Evolutionary conservation across 2,888 invertebrate species (phyloP), one percentile per base, ranked within the genome.

Genomic region (Meghimatium bilineatum): DNA sequence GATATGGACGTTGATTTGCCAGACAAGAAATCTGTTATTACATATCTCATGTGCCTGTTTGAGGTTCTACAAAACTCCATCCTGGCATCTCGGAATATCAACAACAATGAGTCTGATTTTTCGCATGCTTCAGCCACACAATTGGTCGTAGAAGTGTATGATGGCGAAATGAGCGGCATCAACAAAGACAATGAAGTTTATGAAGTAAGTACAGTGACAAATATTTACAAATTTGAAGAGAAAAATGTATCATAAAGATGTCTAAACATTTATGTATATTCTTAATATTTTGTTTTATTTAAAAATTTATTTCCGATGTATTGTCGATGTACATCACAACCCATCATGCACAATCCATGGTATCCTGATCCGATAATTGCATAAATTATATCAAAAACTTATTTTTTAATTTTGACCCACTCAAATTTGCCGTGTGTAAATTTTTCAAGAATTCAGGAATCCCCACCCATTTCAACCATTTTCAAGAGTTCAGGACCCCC

Each of bases 11-110:
- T 97, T 10, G 96, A 96, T 85, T 95, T 96, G 85, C 97, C 98
- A 56, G 98, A 98, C 94, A 97, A 97, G 94, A 98, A 98, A 94
- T 97, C 97, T 0, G 96, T 98, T 89, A 96, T 98, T 96, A 97
- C 97, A 96, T 98, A 98, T 94, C 96, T 98, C 86, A 97, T 98
- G 97, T 97, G 97, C 93, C 95, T 97, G 91, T 98, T 97, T 94
- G 97, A 98, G 95, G 96, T 96, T 29, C 94, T 97, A 38, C 56
- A 56, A 17, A 90, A 91, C 85, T 85, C 88, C 14, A 86, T 88
- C 79, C 88, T 90, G 60, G 80, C 83, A 34, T 74, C 78, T 44
- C 32, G 12, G 60, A 52, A 36, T 63, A 63, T 38, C 20, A 76
- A 71, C 79, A 74, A 66, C 38, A 77, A 71, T 36, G 32, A 71